Base-by-base conservation (phyloP, 2,113 vertebrate genomes). In the Bubo scandiacus region DNA sequence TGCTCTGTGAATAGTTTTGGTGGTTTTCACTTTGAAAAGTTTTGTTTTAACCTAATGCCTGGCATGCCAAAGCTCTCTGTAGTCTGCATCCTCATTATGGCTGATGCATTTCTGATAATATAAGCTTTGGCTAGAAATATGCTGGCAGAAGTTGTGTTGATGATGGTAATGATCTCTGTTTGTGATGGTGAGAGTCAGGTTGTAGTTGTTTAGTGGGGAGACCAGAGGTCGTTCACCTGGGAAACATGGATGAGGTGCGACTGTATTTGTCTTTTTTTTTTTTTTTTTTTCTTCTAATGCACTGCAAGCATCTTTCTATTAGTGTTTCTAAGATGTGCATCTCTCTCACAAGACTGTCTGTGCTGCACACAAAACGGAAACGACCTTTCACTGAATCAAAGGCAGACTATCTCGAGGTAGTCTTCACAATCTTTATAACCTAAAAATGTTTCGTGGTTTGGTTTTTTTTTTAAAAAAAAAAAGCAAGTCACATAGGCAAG, bases 161-260 rank as follows among this genome's bases (percentile, higher is more conserved):
- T 22, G 8, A 20, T 62, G 49, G 20, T 22, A 15, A 36, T 0
- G 0, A n/a, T 83, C 22, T 42, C 11, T 32, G 0, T 61, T 52
- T 16, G 3, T 2, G 3, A 3, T 58, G 43, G 6, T 25, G 17
- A 75, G 32, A 38, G 42, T n/a, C n/a, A 30, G 17, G 15, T 10
- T 74, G 34, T 81, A 80, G 20, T 58, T 59, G 15, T 52, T 80
- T 11, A 29, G 36, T 29, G 36, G 17, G 32, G 34, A 68, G 19
- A 42, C 26, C 36, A 45, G 40, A 68, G 63, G 15, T 86, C 0
- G 0, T 40, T 70, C n/a, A 5, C 14, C 36, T 74, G n/a, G 43
- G 65, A 63, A 72, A 47, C 0, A 0, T 43, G 55, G 26, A 20
- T 63, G 18, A 85, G 30, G 40, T 59, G 32, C 70, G 78, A 30